phyloP scores from a whole-genome alignment of 2,113 vertebrate species.

The Collichthys lucidus region DNA sequence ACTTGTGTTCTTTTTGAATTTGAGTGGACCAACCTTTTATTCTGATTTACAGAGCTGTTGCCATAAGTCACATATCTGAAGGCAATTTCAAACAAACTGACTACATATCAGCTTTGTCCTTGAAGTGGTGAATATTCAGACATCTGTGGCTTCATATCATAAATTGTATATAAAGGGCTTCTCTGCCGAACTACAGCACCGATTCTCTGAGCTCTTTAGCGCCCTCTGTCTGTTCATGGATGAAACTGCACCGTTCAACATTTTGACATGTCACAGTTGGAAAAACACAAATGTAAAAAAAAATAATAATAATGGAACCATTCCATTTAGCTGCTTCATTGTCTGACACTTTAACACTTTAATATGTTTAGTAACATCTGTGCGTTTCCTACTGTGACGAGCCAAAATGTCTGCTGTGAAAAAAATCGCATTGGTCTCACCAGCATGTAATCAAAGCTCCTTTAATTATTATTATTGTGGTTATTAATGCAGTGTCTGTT shows the following conservation, averaged over 20 bases:
- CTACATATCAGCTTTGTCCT: background rate
- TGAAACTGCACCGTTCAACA: slow-evolving; percentile 26
- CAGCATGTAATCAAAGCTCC: background rate
- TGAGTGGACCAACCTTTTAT: slow-evolving; percentile 7
- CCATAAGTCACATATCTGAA: background rate
- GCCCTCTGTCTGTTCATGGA: slow-evolving; percentile 32
- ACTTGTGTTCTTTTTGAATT: background rate
- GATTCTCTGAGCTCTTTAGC: slow-evolving; percentile 30
- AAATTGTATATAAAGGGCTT: background rate
- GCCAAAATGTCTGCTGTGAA: background rate
- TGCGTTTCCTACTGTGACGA: background rate
- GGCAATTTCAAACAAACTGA: background rate
- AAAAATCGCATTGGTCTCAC: background rate
- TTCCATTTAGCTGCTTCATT: background rate
- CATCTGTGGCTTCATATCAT: background rate
- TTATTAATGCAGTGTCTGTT: slow-evolving; percentile 14
- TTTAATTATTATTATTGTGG: background rate
- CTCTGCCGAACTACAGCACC: background rate
- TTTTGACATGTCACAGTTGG: background rate
- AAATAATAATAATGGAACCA: background rate
- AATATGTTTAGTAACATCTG: background rate
- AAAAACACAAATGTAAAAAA: background rate
- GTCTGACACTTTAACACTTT: background rate
- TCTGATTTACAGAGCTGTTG: background rate
- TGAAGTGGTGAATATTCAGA: background rate